Conservation (phyloP, 2,888 invertebrate species). For the Thumatha senex region DNA sequence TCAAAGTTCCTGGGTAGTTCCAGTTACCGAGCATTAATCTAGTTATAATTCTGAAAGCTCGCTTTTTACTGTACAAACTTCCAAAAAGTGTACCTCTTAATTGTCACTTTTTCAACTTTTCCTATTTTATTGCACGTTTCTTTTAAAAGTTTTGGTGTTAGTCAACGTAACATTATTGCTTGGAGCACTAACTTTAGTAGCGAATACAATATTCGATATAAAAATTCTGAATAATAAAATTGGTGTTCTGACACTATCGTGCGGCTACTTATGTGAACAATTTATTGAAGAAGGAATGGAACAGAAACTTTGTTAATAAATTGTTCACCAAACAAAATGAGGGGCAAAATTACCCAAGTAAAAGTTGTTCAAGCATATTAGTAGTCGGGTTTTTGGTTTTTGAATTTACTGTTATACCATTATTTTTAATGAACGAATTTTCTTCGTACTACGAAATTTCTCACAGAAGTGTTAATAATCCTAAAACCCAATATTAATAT, state of each 20-base stretch:
- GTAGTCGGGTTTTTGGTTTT: too few relatives aligned
- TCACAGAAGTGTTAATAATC: too few relatives aligned
- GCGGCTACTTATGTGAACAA: conserved; percentile 8
- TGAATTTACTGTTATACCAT: not conserved
- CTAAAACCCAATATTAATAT: too few relatives aligned
- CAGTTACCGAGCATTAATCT: conserved; percentile 78
- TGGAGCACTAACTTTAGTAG: conserved; percentile 32
- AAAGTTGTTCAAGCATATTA: not conserved
- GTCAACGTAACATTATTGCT: conserved; percentile 42
- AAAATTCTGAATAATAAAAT: conserved; percentile 27
- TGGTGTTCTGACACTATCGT: conserved; percentile 20
- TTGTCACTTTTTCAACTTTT: conserved; percentile 51
- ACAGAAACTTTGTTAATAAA: conserved; percentile 22
- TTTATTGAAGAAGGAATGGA: conserved; percentile 12
- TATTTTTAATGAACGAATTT: too few relatives aligned
- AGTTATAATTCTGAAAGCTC: conserved; percentile 64
- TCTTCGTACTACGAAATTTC: too few relatives aligned
- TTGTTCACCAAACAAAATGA: not conserved
- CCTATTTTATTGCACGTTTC: conserved; percentile 48
- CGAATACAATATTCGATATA: conserved; percentile 25
- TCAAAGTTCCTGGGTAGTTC: conserved; percentile 68
- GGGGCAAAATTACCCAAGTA: not conserved
- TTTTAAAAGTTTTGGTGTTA: conserved; percentile 44
- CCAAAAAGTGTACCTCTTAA: conserved; percentile 52
- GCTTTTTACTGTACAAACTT: conserved; percentile 55